A percentile compares a stretch with the other conserved stretches of the same genome.
Conservation (phyloP, 2,797 vertebrate genomes). For the Myripristis murdjan region DNA sequence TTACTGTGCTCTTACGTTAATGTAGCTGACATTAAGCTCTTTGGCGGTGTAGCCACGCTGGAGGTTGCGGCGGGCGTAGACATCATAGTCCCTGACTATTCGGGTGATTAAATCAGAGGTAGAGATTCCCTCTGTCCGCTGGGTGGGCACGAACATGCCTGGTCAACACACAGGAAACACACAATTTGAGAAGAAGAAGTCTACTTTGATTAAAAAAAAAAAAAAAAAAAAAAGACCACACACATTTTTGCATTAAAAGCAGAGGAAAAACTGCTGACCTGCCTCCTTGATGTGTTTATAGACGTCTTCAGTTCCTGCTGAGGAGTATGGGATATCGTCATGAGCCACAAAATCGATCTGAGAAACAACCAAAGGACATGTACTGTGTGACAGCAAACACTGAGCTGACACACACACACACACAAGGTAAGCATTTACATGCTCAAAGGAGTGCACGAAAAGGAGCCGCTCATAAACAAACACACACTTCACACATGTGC, state of each 20-base stretch:
- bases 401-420: slow-evolving; percentile 13
- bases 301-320: slow-evolving; percentile 96
- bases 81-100: slow-evolving; percentile 96
- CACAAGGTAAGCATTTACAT: slow-evolving; percentile 1
- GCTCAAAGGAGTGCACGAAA: background rate
- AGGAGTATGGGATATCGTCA: slow-evolving; percentile 98
- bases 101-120: slow-evolving; percentile 98
- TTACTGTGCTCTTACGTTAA: slow-evolving; percentile 88
- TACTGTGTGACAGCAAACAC: slow-evolving; percentile 36
- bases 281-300: slow-evolving; percentile 99
- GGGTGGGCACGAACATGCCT: slow-evolving; percentile 98
- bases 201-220: too few relatives aligned
- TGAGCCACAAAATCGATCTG: slow-evolving; percentile 99
- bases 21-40: slow-evolving; percentile 97
- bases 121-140: slow-evolving; percentile 98
- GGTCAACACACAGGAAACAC: slow-evolving; percentile 30
- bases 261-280: too few relatives aligned
- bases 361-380: slow-evolving; percentile 65
- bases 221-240: too few relatives aligned
- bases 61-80: slow-evolving; percentile 95
- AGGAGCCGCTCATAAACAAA: slow-evolving; percentile 12
- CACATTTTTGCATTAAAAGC: too few relatives aligned
- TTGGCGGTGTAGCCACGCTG: slow-evolving; percentile 97
- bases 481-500: too few relatives aligned
- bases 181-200: background rate